These are phyloP conservation scores for Holcopasites calliopsidis DNA, from an alignment of 1,140 invertebrate species.

Conservation along the genomic window DNA sequence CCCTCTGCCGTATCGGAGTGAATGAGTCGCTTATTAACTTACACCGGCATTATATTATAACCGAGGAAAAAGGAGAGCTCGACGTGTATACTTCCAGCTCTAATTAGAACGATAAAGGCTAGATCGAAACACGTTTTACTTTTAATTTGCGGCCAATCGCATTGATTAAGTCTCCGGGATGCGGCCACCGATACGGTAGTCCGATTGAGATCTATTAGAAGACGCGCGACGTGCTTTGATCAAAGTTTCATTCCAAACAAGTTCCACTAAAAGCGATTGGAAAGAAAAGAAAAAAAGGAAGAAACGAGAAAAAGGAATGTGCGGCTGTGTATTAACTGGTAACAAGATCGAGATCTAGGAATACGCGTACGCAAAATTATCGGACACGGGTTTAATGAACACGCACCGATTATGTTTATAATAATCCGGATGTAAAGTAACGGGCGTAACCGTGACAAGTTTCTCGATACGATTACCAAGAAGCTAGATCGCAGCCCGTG, in stretches of 20 bases:
- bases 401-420: conserved; percentile 36
- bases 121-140: conserved; percentile 18
- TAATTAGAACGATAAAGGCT: conserved; percentile 11
- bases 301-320: neutral
- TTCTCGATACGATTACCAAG: neutral
- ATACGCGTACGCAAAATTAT: too few species aligned
- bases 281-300: neutral
- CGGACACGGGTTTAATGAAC: conserved; percentile 22
- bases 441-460: conserved; percentile 38
- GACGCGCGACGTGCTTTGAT: neutral
- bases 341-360: conserved; percentile 15
- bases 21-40: conserved; percentile 15
- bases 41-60: neutral
- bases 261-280: neutral
- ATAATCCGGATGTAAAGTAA: conserved; percentile 43
- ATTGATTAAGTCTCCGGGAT: neutral
- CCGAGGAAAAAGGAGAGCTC: neutral
- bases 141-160: neutral
- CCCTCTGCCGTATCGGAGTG: neutral
- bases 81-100: neutral
- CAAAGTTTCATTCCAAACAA: conserved; percentile 1
- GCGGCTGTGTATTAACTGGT: conserved; percentile 10
- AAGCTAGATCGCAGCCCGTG: too few species aligned
- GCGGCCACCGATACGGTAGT: too few species aligned
- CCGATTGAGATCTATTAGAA: neutral